Base-by-base conservation (phyloP, 2,888 invertebrate species). In the Polyommatus icarus region DNA sequence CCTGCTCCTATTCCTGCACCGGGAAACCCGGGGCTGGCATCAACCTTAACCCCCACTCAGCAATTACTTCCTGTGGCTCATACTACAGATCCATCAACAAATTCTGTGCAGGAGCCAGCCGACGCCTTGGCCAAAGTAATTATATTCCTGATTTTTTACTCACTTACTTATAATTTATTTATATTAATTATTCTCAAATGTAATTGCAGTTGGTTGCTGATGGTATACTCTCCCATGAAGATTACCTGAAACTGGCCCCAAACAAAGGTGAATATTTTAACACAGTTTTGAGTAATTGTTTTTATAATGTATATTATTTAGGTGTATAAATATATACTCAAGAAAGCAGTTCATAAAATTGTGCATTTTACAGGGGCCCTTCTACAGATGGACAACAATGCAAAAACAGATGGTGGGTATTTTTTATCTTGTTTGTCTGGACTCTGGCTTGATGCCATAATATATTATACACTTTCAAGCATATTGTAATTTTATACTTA, bases 51-150 rank as follows among this genome's bases (percentile, higher is more conserved):
- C 7, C 15, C 73, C 15, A 15, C 73, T 24, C 73, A 73, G 7
- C 67, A 67, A 24, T 24, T 50, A 73, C 7, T 24, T 50, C 7
- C 20, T 46, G 18, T 36, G 0, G 73, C 80, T 24, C 83, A 84
- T 10, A 71, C 83, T 8, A 85, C 86, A 83, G 85, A 85, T 20
- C 87, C 88, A 6, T 81, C 88, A 1, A 87, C 90, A 8, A 78
- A 80, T 24, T 20, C 12, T 24, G 1, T 46, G 5, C 84, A 84
- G 29, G 78, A 81, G 67, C 87, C 91, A 7, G 87, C 86, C 84
- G 92, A 94, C 87, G 91, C 93, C 71, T 84, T 94, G 79, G 92
- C 92, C 81, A 90, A 93, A 90, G 93, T 94, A 92, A 91, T 82
- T 86, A 86, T 82, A 78, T 78, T 61, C 73, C 18, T 79, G 77